Conservation (phyloP, 2,113 vertebrate genomes). For the Baryphthengus martii region DNA sequence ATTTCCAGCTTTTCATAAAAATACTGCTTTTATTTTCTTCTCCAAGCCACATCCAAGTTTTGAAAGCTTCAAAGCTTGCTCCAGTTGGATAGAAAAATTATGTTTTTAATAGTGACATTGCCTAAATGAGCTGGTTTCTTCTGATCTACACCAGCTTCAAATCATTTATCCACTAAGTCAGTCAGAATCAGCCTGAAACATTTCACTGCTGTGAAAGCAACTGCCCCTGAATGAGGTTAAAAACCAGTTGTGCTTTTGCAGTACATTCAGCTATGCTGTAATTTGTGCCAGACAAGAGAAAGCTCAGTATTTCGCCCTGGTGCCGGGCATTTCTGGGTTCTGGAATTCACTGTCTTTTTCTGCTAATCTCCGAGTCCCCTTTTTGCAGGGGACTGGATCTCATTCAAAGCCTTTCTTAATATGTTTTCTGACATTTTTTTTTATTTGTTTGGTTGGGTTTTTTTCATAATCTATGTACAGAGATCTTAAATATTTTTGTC, state of each 20-base stretch:
- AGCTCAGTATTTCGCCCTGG: not conserved
- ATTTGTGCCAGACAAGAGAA: not conserved
- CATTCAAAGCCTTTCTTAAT: not conserved
- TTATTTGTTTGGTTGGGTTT: not conserved
- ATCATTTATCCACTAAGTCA: constrained; percentile 7
- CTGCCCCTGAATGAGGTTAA: constrained; percentile 26
- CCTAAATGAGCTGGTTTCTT: constrained; percentile 5
- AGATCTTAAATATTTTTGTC: not conserved
- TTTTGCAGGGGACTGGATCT: not conserved
- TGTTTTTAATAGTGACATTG: not conserved
- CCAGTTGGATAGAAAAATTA: not conserved
- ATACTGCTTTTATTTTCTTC: not conserved
- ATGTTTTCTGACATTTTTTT: not conserved
- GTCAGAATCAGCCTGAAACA: constrained; percentile 28
- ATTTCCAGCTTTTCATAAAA: constrained; percentile 48
- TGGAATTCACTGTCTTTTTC: not conserved
- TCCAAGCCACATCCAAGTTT: not conserved
- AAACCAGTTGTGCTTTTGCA: constrained; percentile 28
- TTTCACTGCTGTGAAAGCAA: constrained; percentile 58
- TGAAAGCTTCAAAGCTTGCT: constrained; percentile 32
- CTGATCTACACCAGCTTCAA: not conserved
- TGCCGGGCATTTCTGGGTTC: not conserved
- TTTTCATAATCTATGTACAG: not conserved
- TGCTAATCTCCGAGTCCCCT: not conserved
- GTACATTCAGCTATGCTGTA: not conserved